Conservation (phyloP, 2,888 invertebrate genomes). For the Spilarctia lutea region DNA sequence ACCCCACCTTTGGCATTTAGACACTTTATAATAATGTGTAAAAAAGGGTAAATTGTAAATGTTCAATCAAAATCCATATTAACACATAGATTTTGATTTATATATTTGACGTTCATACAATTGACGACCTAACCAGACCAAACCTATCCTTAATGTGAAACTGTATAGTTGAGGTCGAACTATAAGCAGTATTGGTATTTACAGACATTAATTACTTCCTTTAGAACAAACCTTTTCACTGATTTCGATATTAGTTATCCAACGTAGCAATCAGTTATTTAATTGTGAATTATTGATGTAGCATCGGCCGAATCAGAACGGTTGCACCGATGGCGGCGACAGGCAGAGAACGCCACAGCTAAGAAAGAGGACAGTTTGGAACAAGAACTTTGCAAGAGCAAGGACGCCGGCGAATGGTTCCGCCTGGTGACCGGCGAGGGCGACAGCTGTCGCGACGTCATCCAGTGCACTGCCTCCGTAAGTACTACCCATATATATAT, state of each 20-base stretch:
- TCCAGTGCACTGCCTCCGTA: conserved; percentile 97
- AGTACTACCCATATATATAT: conserved; percentile 72
- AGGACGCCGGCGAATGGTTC: conserved; percentile 98
- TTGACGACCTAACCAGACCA: too few relatives aligned
- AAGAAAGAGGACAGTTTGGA: conserved; percentile 96
- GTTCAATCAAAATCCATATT: conserved; percentile 39
- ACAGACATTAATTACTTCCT: conserved; percentile 8
- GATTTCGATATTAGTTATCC: conserved; percentile 2
- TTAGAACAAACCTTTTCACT: not conserved
- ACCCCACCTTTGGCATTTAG: conserved; percentile 81
- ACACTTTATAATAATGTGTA: conserved; percentile 57
- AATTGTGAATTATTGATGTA: conserved; percentile 56
- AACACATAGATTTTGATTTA: too few relatives aligned
- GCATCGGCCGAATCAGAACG: conserved; percentile 73
- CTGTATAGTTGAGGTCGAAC: not conserved
- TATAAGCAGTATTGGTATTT: not conserved
- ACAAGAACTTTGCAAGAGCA: conserved; percentile 96
- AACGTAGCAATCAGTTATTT: conserved; percentile 6
- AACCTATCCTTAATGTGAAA: conserved; percentile 12
- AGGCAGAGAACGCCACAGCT: conserved; percentile 87
- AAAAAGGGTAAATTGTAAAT: conserved; percentile 54
- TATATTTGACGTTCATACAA: too few relatives aligned
- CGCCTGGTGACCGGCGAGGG: conserved; percentile 95
- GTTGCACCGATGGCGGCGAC: conserved; percentile 87
- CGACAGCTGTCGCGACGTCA: conserved; percentile 97